Conservation (phyloP, 2,797 vertebrate genomes). For the Simalia tracyae region DNA sequence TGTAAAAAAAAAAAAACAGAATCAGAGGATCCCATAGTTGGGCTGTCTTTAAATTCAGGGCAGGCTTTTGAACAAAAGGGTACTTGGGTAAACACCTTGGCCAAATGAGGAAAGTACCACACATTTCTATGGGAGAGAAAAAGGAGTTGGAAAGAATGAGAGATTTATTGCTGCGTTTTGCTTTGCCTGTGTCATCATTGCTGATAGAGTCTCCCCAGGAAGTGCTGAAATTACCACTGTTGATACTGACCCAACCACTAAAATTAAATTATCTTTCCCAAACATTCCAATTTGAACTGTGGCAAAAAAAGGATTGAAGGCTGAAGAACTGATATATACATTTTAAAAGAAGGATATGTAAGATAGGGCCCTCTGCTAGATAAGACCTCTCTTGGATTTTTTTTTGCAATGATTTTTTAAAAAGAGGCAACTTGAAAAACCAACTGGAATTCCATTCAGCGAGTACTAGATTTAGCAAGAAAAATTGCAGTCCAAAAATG, state of each 20-base stretch:
- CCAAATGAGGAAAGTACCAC: slow-evolving; percentile 63
- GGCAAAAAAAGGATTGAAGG: slow-evolving; percentile 62
- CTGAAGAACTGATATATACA: slow-evolving; percentile 23
- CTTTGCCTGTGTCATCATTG: slow-evolving; percentile 53
- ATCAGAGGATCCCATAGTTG: slow-evolving; percentile 44
- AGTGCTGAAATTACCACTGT: slow-evolving; percentile 66
- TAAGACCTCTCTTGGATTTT: slow-evolving; percentile 42
- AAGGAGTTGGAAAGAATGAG: slow-evolving; percentile 63
- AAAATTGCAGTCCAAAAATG: slow-evolving; percentile 44
- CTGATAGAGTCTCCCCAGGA: slow-evolving; percentile 64
- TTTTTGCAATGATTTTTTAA: slow-evolving; percentile 13
- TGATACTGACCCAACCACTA: slow-evolving; percentile 67
- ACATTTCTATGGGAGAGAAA: slow-evolving; percentile 56
- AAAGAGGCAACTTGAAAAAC: not conserved
- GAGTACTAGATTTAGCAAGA: slow-evolving; percentile 49
- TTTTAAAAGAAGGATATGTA: slow-evolving; percentile 13
- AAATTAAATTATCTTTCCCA: slow-evolving; percentile 70
- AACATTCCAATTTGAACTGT: slow-evolving; percentile 66
- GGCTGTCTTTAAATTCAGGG: slow-evolving; percentile 61
- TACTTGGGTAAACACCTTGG: slow-evolving; percentile 60
- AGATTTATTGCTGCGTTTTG: slow-evolving; percentile 61
- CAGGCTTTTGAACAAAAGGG: slow-evolving; percentile 55
- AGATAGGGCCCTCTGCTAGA: slow-evolving; percentile 38
- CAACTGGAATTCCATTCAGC: slow-evolving; percentile 1
- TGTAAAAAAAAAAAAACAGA: slow-evolving; percentile 55